These are phyloP conservation scores for Oncorhynchus kisutch DNA, from an alignment of 2,113 vertebrate genomes.

Conservation along the genomic window DNA sequence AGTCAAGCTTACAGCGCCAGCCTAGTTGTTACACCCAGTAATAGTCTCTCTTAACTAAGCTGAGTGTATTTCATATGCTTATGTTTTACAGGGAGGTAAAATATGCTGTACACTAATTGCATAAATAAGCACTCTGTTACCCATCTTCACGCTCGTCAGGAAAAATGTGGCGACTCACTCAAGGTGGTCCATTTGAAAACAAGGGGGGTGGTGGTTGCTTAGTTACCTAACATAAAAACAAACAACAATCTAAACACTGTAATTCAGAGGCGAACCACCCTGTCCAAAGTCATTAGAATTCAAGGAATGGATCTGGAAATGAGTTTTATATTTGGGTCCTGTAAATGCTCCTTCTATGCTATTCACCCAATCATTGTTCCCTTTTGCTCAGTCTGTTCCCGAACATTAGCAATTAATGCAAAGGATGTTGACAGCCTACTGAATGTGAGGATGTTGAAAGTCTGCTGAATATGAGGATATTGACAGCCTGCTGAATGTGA, in stretches of 20 bases:
- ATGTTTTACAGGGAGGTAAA: not conserved
- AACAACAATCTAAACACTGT: slow-evolving; percentile 31
- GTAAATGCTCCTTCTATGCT: slow-evolving; percentile 7
- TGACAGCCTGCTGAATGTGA: too few species aligned
- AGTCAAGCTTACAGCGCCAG: not conserved
- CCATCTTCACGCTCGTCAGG: not conserved
- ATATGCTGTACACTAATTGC: not conserved
- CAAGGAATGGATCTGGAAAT: slow-evolving; percentile 23
- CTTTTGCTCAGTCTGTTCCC: not conserved
- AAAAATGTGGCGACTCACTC: slow-evolving; percentile 18
- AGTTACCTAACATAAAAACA: slow-evolving; percentile 31
- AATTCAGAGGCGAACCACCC: slow-evolving; percentile 14
- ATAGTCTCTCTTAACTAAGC: not conserved
- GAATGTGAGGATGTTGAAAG: too few species aligned
- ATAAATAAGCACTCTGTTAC: slow-evolving; percentile 1
- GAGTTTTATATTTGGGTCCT: slow-evolving; percentile 17
- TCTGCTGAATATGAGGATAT: too few species aligned
- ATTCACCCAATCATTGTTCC: not conserved
- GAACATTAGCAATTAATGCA: not conserved
- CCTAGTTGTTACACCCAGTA: not conserved
- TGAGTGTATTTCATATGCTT: not conserved
- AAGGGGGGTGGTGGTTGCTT: slow-evolving; percentile 25
- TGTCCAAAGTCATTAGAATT: slow-evolving; percentile 32
- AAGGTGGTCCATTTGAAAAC: slow-evolving; percentile 33
- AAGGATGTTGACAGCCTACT: too few species aligned